Evolutionary conservation across 2,888 invertebrate species (phyloP), one percentile per base, ranked within the genome.

Genomic region (Agapostemon virescens): DNA sequence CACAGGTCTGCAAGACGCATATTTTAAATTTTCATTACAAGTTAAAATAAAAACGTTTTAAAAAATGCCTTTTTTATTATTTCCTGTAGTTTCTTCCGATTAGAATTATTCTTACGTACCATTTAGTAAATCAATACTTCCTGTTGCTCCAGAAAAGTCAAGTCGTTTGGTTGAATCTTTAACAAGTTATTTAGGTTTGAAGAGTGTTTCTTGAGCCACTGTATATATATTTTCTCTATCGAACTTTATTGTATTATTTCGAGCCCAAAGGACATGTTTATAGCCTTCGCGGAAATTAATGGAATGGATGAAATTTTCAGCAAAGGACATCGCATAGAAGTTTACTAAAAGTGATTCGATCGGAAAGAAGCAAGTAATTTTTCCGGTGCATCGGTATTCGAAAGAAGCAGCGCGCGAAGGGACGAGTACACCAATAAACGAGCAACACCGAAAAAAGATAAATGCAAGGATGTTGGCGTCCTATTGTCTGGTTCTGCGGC

Each of bases 401-500:
- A 55, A 17, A 6, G 26, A 26, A 55, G 2, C 55, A 30, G 33
- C 33, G 45, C 13, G 20, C 23, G 69, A 55, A 30, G 20, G 42
- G 30, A 66, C 40, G 68, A 45, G 33, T 26, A n/a, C 40, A 13
- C 15, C 38, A 49, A 71, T 49, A 69, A 77, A 69, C 36, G 63
- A 69, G 38, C 49, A 77, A 74, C 20, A 11, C 26, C n/a, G 33
- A 38, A 71, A 52, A 55, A 63, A 61, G 76, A 49, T 33, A 76
- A 83, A 74, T 69, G 75, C 52, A 69, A 38, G 63, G 77, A 83
- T 63, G 61, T 81, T 87, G 89, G 89, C 89, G 89, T 89, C 89
- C 89, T 86, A 88, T 89, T 89, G 89, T 89, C 89, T 89, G 89
- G 88, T 85, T 79, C 75, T 79, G 80, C 77, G 64, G 76, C 52